Percentiles rank a stretch among this genome's conserved stretches.
Conservation (phyloP, 2,797 vertebrate species). For the Apogon hyalosoma region DNA sequence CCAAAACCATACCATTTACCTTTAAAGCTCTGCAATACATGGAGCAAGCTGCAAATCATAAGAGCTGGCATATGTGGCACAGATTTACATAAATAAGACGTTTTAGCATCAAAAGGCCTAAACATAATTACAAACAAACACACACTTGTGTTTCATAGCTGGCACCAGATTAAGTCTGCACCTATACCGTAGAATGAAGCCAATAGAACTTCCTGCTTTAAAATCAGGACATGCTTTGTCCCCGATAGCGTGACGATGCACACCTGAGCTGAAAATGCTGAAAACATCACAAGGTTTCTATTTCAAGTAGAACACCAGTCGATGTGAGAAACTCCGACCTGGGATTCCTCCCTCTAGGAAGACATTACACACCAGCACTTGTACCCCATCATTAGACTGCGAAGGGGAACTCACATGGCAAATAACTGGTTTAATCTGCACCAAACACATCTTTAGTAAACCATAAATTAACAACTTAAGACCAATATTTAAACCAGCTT, state of each 20-base stretch:
- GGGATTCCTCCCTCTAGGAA: constrained; percentile 22
- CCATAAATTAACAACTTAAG: constrained; percentile 35
- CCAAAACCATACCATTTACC: background rate
- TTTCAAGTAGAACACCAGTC: constrained; percentile 16
- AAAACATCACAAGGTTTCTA: constrained; percentile 6
- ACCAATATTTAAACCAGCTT: constrained; percentile 19
- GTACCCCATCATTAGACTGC: constrained; percentile 49
- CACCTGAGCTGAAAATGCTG: constrained; percentile 19
- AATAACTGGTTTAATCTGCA: constrained; percentile 58
- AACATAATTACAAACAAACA: constrained; percentile 7
- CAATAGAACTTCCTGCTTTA: background rate
- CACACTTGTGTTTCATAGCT: background rate
- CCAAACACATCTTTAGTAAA: constrained; percentile 38
- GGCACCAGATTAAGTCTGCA: constrained; percentile 10
- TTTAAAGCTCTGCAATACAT: constrained; percentile 3
- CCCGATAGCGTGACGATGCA: background rate
- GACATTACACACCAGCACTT: constrained; percentile 17
- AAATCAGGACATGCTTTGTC: constrained; percentile 17
- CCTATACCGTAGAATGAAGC: background rate
- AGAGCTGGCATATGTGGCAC: background rate
- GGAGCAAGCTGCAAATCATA: background rate
- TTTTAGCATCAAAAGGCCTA: constrained; percentile 15
- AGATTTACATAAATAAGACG: constrained; percentile 1
- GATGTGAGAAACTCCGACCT: constrained; percentile 10
- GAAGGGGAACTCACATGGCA: constrained; percentile 24